Percentiles rank a stretch among this genome's conserved stretches.
Evolutionary conservation across 2,888 invertebrate genomes (phyloP).

Genomic region (Meta bourneti): DNA sequence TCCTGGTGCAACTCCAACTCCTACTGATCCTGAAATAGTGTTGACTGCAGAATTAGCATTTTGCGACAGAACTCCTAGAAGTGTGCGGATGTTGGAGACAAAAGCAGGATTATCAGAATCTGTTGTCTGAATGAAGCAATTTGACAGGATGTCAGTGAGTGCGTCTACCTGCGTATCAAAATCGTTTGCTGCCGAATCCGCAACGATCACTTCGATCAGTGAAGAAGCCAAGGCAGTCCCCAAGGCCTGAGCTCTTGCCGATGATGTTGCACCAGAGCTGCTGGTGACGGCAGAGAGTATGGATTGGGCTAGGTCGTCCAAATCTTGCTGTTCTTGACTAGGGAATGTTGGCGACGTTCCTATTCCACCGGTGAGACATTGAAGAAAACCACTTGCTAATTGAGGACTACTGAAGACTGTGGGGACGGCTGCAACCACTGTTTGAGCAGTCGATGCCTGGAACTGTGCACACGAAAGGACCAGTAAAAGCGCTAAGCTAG

Average conservation of each 20-base stretch:
- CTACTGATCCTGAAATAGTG: no score
- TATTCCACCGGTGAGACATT: slow-evolving; percentile 26
- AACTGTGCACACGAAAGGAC: background rate
- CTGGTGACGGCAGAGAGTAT: slow-evolving; percentile 32
- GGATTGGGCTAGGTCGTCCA: slow-evolving; percentile 34
- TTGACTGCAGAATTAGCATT: background rate
- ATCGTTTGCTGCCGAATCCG: background rate
- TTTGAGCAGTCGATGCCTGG: background rate
- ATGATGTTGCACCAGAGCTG: background rate
- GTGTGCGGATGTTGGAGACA: background rate
- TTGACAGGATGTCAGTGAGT: background rate
- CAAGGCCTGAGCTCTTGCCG: slow-evolving; percentile 23
- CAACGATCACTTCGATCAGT: background rate
- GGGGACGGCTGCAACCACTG: background rate
- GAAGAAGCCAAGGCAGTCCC: slow-evolving; percentile 48
- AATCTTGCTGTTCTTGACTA: slow-evolving; percentile 33
- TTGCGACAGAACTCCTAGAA: slow-evolving; percentile 1
- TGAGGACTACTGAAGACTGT: slow-evolving; percentile 27
- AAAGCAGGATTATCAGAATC: slow-evolving; percentile 10
- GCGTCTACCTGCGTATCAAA: background rate
- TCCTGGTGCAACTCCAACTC: background rate
- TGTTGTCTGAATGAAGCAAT: slow-evolving; percentile 25
- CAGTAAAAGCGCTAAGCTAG: background rate
- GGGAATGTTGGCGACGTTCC: slow-evolving; percentile 28
- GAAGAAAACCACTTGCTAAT: slow-evolving; percentile 19